These are phyloP conservation scores for Notothenia coriiceps DNA, from an alignment of 2,113 vertebrate species.

Conservation along the genomic window DNA sequence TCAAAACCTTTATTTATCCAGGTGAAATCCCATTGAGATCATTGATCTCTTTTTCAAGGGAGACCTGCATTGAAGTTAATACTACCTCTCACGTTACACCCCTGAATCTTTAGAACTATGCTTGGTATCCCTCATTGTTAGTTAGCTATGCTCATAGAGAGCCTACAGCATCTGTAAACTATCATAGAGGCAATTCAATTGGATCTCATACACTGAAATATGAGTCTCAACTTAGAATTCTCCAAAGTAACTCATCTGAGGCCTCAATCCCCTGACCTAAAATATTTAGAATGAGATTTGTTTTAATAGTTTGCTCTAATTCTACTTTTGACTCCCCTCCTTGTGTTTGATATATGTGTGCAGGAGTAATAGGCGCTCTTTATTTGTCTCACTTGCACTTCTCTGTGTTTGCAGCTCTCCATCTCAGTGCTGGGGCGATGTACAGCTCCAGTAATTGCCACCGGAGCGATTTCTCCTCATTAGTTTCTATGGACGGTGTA, in stretches of 20 bases:
- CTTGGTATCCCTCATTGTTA: too few relatives aligned
- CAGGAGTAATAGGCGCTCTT: conserved; percentile 6
- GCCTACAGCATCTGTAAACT: not conserved
- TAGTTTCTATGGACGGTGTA: conserved; percentile 80
- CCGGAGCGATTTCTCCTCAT: conserved; percentile 79
- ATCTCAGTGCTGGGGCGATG: conserved; percentile 35
- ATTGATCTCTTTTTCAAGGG: too few relatives aligned
- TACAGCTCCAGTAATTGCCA: conserved; percentile 77
- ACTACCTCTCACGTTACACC: not conserved
- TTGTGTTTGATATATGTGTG: conserved; percentile 9
- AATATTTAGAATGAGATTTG: not conserved
- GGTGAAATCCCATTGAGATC: too few relatives aligned
- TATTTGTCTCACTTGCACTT: conserved; percentile 60
- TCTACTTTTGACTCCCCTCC: not conserved
- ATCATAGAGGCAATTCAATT: not conserved
- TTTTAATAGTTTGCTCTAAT: not conserved
- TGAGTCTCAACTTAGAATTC: not conserved
- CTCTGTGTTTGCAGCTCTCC: conserved; percentile 33
- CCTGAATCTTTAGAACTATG: not conserved
- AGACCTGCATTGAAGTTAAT: not conserved
- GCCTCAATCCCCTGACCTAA: not conserved
- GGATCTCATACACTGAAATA: not conserved
- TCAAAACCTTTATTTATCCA: too few relatives aligned
- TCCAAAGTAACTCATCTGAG: not conserved
- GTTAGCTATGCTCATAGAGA: not conserved